phyloP scores from a whole-genome alignment of 2,113 vertebrate species.

The Hepsetus odoe region DNA sequence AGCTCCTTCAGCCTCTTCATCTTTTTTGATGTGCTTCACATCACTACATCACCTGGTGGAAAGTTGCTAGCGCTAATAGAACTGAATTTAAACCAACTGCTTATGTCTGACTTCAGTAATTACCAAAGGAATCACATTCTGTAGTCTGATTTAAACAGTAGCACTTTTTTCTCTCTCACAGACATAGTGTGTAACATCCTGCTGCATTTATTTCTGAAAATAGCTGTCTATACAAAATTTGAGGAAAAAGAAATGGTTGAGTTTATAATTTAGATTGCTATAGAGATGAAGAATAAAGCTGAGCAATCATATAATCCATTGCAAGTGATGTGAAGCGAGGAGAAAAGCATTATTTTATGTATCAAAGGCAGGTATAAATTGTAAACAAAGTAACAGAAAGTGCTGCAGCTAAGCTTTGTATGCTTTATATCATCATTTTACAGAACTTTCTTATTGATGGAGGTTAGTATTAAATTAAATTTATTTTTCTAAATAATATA shows the following conservation, averaged over 20 bases:
- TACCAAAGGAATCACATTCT: constrained; percentile 15
- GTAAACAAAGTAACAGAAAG: neutral
- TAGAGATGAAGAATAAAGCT: neutral
- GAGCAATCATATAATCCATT: neutral
- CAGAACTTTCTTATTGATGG: too few relatives aligned
- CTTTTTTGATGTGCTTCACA: constrained; percentile 26
- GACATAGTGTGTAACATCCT: neutral
- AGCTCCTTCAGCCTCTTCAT: constrained; percentile 21
- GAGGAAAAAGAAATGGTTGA: too few relatives aligned
- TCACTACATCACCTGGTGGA: constrained; percentile 25
- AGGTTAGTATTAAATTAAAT: too few relatives aligned
- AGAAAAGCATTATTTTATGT: neutral
- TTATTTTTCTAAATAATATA: too few relatives aligned
- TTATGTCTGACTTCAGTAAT: constrained; percentile 15
- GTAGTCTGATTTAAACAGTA: constrained; percentile 14
- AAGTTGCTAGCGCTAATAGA: neutral
- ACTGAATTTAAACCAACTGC: constrained; percentile 22
- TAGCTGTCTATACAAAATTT: neutral
- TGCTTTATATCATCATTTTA: too few relatives aligned
- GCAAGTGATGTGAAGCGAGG: neutral
- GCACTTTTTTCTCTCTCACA: neutral
- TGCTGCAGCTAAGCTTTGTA: neutral
- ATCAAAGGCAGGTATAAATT: neutral
- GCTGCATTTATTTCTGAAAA: neutral
- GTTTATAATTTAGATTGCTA: too few relatives aligned